Conservation (phyloP, 2,888 invertebrate species). For the Cyclophora punctaria region DNA sequence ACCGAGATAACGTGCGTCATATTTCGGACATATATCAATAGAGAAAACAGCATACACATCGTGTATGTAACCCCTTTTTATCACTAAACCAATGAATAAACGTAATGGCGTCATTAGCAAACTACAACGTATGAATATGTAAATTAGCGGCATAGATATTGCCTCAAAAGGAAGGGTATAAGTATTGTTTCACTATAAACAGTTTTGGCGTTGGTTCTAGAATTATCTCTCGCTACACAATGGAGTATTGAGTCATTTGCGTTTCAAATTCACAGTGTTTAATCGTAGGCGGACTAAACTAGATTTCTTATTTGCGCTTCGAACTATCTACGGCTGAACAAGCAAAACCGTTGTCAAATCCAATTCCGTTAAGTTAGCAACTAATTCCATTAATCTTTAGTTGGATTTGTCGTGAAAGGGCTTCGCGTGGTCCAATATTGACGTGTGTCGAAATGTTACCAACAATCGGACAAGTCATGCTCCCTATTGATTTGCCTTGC, state of each 20-base stretch:
- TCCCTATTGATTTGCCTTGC: background rate
- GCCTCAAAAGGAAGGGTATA: no score
- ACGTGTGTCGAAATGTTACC: conserved; percentile 10
- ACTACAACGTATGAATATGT: no score
- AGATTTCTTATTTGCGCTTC: conserved; percentile 1
- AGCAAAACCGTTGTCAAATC: conserved; percentile 24
- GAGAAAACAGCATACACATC: no score
- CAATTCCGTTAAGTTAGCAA: conserved; percentile 30
- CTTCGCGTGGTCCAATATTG: conserved; percentile 24
- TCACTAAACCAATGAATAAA: no score
- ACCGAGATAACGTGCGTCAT: no score
- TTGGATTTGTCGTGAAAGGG: conserved; percentile 27
- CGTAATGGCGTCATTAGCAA: no score
- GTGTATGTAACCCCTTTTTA: no score
- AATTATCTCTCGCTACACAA: no score
- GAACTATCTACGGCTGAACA: conserved; percentile 9
- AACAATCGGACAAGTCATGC: background rate
- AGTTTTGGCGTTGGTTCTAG: no score
- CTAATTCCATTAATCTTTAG: conserved; percentile 30
- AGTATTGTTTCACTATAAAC: no score
- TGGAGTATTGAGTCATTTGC: background rate
- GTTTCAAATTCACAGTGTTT: background rate
- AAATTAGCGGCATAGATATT: no score
- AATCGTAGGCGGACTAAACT: background rate
- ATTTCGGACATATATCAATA: no score